A percentile compares a stretch with the other conserved stretches of the same genome.
phyloP scores from a whole-genome alignment of 2,888 invertebrate species.

The Odontocerum albicorne region DNA sequence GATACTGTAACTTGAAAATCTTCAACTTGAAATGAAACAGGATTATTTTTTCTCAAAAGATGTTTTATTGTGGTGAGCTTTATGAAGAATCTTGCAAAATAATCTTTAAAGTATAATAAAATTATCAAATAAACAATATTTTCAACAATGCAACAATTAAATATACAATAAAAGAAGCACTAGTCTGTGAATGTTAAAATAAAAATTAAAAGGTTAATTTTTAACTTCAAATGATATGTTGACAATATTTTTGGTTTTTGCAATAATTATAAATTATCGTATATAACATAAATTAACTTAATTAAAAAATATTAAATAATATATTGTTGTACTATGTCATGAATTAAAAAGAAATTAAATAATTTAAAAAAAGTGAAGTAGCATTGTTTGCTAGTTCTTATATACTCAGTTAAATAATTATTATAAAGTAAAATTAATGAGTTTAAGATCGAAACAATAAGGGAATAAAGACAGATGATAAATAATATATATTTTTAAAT shows the following conservation, averaged over 20 bases:
- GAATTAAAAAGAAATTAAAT: too few relatives aligned
- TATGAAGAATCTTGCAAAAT: conserved; percentile 27
- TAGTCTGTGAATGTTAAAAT: conserved; percentile 16
- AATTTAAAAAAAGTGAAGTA: too few relatives aligned
- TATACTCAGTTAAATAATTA: too few relatives aligned
- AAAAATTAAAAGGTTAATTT: conserved; percentile 23
- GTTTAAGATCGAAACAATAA: too few relatives aligned
- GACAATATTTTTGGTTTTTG: conserved; percentile 36
- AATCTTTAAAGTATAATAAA: conserved; percentile 14
- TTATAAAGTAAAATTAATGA: too few relatives aligned
- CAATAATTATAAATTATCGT: too few relatives aligned
- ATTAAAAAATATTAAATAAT: too few relatives aligned
- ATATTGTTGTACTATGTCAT: neutral
- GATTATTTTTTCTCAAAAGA: conserved; percentile 9
- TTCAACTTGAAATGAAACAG: neutral
- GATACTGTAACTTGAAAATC: too few relatives aligned
- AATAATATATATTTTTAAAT: too few relatives aligned
- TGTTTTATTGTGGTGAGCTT: conserved; percentile 31
- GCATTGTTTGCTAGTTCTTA: too few relatives aligned
- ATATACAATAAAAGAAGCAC: conserved; percentile 18
- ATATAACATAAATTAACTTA: neutral
- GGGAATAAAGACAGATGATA: too few relatives aligned
- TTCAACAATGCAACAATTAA: conserved; percentile 23
- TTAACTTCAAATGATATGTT: conserved; percentile 33
- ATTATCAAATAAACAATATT: conserved; percentile 25